Evolutionary conservation across 2,888 invertebrate genomes (phyloP).

Genomic region (Campaea margaritaria): DNA sequence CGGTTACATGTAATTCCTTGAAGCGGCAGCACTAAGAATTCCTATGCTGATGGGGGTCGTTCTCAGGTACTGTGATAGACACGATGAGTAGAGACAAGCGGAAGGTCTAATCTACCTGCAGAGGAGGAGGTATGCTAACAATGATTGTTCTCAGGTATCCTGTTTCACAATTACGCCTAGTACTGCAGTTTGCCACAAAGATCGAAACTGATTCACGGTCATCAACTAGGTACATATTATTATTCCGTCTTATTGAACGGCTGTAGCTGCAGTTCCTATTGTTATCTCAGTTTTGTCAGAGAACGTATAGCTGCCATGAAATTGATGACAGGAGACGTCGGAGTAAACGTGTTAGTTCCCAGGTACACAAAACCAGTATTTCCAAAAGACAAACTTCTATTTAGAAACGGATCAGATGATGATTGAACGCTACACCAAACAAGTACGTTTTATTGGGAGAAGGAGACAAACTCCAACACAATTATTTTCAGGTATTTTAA

Average conservation of each 20-base stretch:
- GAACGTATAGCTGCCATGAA: too few relatives aligned
- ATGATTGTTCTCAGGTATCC: slow-evolving; percentile 8
- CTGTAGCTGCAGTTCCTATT: too few relatives aligned
- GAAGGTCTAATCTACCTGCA: too few relatives aligned
- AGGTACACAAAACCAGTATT: background rate
- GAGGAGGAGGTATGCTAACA: background rate
- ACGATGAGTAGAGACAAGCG: too few relatives aligned
- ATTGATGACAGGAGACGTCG: background rate
- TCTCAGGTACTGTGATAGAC: background rate
- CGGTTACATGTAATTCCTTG: background rate
- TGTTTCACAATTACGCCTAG: background rate
- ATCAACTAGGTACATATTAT: too few relatives aligned
- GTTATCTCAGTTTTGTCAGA: too few relatives aligned
- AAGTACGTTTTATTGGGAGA: background rate
- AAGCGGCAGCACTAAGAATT: background rate
- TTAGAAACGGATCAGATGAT: too few relatives aligned
- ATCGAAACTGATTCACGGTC: too few relatives aligned
- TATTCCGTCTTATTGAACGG: too few relatives aligned
- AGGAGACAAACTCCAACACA: background rate
- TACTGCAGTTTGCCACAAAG: background rate
- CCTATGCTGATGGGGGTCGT: too few relatives aligned
- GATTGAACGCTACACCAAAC: too few relatives aligned
- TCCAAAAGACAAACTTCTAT: background rate
- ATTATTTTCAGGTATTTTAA: slow-evolving; percentile 5
- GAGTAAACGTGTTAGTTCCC: background rate